These are phyloP conservation scores for Caenorhabditis drosophilae DNA, from an alignment of 2,888 invertebrate species.

Conservation along the genomic window DNA sequence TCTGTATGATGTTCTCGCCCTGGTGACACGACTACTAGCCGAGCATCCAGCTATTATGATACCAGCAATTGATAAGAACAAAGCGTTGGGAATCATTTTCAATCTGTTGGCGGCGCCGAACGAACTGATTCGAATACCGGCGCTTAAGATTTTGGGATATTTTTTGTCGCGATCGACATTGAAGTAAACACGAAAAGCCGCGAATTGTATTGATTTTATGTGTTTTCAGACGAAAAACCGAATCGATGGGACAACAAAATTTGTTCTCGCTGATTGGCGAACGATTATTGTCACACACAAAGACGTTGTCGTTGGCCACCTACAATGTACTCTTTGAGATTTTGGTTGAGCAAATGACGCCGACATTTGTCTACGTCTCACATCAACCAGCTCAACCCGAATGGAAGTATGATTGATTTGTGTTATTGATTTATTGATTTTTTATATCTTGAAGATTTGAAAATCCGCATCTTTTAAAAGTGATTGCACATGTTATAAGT, in stretches of 20 bases:
- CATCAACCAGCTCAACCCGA: conserved; percentile 76
- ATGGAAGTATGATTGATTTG: conserved; percentile 76
- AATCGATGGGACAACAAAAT: conserved; percentile 98
- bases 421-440: background rate
- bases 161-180: conserved; percentile 97
- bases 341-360: conserved; percentile 92
- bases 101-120: conserved; percentile 93
- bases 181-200: no score
- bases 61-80: conserved; percentile 80
- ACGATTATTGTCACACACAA: conserved; percentile 85
- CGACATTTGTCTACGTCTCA: conserved; percentile 88
- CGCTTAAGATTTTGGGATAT: conserved; percentile 93
- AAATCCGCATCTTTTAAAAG: conserved; percentile 90
- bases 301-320: conserved; percentile 87
- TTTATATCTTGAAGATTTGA: conserved; percentile 56
- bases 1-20: conserved; percentile 93
- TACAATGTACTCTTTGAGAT: conserved; percentile 95
- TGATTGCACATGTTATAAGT: conserved; percentile 92
- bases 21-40: conserved; percentile 94
- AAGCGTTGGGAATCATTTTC: conserved; percentile 93
- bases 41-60: conserved; percentile 91
- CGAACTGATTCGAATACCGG: conserved; percentile 91
- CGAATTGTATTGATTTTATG: no score
- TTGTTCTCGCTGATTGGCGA: conserved; percentile 94
- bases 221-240: conserved; percentile 86